Evolutionary conservation across 2,113 vertebrate genomes (phyloP).

Genomic region (Ailurus styani): DNA sequence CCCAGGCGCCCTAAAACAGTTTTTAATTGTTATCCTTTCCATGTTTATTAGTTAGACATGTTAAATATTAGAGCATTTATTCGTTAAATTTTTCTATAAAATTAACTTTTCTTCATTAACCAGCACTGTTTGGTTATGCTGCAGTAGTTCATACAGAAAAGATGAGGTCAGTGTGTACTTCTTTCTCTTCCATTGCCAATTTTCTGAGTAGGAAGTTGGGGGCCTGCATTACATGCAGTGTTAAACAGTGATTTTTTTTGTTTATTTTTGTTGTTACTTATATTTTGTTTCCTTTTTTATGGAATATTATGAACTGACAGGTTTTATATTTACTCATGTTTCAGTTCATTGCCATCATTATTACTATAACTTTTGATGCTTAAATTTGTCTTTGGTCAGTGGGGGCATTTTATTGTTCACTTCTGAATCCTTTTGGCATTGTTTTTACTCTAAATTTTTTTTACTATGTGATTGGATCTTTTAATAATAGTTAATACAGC

Average conservation of each 20-base stretch:
- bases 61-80: background rate
- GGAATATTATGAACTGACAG: background rate
- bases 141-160: background rate
- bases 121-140: background rate
- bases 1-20: no score
- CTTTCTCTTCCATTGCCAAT: background rate
- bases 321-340: background rate
- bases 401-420: background rate
- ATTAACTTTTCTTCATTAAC: background rate
- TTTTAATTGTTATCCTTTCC: background rate
- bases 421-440: slow-evolving; percentile 23
- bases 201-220: background rate
- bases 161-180: background rate
- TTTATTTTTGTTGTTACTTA: background rate
- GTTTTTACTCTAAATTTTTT: background rate
- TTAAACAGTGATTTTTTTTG: background rate
- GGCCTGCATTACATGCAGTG: background rate
- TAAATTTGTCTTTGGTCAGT: background rate
- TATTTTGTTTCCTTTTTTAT: background rate
- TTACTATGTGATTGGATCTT: background rate
- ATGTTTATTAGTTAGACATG: background rate
- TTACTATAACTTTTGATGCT: slow-evolving; percentile 3
- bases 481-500: background rate
- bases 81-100: slow-evolving; percentile 14
- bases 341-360: background rate